phyloP scores from a whole-genome alignment of 2,888 invertebrate species.

The Agrochola lychnidis region DNA sequence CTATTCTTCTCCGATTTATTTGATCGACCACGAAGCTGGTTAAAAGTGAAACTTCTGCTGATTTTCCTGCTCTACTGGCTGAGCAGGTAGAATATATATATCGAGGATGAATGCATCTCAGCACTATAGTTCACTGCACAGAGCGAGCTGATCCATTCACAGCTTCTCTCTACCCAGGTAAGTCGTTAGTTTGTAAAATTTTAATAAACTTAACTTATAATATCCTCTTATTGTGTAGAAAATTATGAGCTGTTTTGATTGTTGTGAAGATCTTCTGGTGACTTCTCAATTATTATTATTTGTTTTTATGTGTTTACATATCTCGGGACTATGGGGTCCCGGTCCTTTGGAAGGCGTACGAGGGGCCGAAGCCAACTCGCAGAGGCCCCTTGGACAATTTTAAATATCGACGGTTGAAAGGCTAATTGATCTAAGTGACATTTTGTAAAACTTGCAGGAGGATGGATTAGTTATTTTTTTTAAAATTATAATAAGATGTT shows the following conservation, averaged over 20 bases:
- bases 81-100: constrained; percentile 52
- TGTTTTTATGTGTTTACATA: no score
- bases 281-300: neutral
- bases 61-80: neutral
- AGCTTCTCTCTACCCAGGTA: constrained; percentile 46
- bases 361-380: no score
- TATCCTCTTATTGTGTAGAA: neutral
- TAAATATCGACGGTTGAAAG: no score
- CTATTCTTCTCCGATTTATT: neutral
- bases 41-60: constrained; percentile 40
- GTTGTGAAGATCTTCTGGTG: neutral
- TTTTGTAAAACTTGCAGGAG: no score
- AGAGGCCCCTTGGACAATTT: no score
- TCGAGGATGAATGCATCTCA: constrained; percentile 44
- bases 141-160: constrained; percentile 55
- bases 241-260: constrained; percentile 2
- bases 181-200: constrained; percentile 51
- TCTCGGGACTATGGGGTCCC: no score
- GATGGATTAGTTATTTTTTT: no score
- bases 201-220: constrained; percentile 2
- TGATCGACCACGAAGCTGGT: neutral
- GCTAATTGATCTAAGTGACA: no score
- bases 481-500: no score
- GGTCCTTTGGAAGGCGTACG: no score
- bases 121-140: constrained; percentile 38